Percentiles rank a stretch among this genome's conserved stretches.
Evolutionary conservation across 2,113 vertebrate genomes (phyloP).

Genomic region (Corydoras maculifer): DNA sequence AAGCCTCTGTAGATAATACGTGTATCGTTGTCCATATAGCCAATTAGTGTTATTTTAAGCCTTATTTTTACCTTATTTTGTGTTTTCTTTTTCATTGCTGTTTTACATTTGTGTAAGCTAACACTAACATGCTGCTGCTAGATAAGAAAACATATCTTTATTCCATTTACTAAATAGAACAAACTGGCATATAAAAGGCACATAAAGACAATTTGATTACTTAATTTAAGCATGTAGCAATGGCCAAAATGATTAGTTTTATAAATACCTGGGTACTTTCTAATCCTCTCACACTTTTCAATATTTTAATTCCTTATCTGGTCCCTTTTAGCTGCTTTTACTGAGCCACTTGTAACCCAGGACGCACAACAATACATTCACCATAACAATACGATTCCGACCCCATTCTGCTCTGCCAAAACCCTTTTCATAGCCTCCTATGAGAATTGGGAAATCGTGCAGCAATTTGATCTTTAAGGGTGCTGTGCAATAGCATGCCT

Average conservation of each 20-base stretch:
- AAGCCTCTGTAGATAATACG: no score
- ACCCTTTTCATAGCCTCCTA: slow-evolving; percentile 19
- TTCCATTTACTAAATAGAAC: no score
- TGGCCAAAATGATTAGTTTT: background rate
- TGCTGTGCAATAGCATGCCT: slow-evolving; percentile 11
- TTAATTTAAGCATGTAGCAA: no score
- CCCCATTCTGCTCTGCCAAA: slow-evolving; percentile 15
- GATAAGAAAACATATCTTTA: no score
- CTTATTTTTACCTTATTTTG: no score
- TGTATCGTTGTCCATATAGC: no score
- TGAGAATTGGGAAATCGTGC: slow-evolving; percentile 34
- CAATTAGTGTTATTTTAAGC: no score
- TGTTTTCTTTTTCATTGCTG: no score
- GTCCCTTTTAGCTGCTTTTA: slow-evolving; percentile 15
- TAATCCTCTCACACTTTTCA: background rate
- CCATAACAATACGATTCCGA: background rate
- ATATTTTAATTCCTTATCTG: slow-evolving; percentile 13
- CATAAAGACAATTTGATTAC: no score
- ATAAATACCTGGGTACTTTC: background rate
- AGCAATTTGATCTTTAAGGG: slow-evolving; percentile 30
- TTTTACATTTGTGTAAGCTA: no score
- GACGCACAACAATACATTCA: slow-evolving; percentile 25
- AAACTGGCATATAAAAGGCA: no score
- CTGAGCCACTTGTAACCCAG: slow-evolving; percentile 26
- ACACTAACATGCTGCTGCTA: no score